phyloP scores from a whole-genome alignment of 2,888 invertebrate species.

The Dicyrtomina minuta region DNA sequence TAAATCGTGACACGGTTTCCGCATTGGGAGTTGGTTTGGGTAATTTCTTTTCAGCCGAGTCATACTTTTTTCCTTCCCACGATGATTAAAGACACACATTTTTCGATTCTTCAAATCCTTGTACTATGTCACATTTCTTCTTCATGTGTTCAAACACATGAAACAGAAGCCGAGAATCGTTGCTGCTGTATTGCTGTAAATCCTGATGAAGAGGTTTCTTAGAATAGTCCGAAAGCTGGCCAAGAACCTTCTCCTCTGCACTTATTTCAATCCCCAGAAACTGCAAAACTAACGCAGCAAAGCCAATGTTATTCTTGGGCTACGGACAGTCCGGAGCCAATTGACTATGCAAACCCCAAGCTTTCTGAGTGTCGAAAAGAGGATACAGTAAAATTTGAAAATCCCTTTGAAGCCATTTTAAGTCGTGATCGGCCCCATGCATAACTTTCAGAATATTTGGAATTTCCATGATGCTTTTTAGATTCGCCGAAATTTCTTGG shows the following conservation, averaged over 20 bases:
- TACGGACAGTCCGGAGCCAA: conserved; percentile 3
- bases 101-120: too few relatives aligned
- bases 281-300: neutral
- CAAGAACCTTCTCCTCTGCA: neutral
- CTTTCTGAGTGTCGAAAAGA: conserved; percentile 1
- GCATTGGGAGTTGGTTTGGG: too few relatives aligned
- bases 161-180: neutral
- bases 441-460: neutral
- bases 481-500: neutral
- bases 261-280: neutral
- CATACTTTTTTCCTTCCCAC: too few relatives aligned
- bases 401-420: neutral
- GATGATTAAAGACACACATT: too few relatives aligned
- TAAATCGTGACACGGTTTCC: too few relatives aligned
- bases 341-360: too few relatives aligned
- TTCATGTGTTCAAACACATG: too few relatives aligned
- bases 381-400: neutral
- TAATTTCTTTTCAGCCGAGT: too few relatives aligned
- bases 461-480: neutral
- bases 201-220: neutral
- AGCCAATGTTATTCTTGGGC: neutral
- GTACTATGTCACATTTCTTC: too few relatives aligned
- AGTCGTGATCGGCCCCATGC: neutral
- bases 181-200: neutral
- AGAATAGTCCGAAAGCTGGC: neutral